These are phyloP conservation scores for Canis aureus DNA, from an alignment of 2,113 vertebrate genomes.

Conservation along the genomic window DNA sequence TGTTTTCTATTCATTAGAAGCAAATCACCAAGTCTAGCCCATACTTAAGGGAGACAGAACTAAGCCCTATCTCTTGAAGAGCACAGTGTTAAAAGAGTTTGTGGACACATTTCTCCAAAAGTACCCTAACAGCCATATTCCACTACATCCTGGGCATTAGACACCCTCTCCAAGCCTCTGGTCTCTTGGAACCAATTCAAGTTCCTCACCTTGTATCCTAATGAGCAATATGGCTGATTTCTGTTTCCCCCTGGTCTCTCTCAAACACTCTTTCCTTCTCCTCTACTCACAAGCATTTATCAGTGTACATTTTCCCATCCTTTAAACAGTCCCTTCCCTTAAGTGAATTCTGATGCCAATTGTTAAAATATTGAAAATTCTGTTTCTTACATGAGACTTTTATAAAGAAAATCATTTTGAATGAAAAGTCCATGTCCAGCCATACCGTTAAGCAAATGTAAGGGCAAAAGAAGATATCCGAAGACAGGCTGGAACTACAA, in stretches of 20 bases:
- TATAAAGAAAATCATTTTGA: not conserved
- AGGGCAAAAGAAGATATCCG: not conserved
- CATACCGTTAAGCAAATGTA: not conserved
- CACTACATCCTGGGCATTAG: not conserved
- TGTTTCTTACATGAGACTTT: not conserved
- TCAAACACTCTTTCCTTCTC: not conserved
- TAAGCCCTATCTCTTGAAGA: constrained; percentile 17
- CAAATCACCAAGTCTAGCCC: not conserved
- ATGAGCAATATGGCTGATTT: not conserved
- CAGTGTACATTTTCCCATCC: not conserved
- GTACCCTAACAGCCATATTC: not conserved
- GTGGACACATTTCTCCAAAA: not conserved
- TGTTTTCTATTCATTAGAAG: constrained; percentile 14
- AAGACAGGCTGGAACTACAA: not conserved
- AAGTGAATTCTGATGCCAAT: not conserved
- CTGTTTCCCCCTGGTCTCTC: not conserved
- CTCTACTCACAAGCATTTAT: not conserved
- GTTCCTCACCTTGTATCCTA: not conserved
- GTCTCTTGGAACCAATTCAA: not conserved
- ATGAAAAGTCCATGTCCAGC: not conserved
- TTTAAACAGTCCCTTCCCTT: not conserved
- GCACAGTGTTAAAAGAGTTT: not conserved
- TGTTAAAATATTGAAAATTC: constrained; percentile 27
- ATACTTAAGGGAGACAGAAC: not conserved
- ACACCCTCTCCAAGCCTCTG: not conserved